Evolutionary conservation across 2,113 vertebrate species (phyloP).

Genomic region (Colinus virginianus): DNA sequence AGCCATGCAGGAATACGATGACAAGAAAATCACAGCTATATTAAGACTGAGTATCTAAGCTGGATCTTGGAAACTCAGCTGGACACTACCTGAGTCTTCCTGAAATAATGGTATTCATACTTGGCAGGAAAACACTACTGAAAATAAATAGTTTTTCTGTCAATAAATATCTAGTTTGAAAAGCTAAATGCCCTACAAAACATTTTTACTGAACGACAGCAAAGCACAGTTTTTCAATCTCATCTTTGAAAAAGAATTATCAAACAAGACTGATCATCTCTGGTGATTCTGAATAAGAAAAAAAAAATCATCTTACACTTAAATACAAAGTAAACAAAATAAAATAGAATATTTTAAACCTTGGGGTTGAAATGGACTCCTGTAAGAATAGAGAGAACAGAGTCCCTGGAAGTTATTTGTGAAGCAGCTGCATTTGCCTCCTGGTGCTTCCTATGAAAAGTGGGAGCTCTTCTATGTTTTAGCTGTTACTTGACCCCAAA

Average conservation of each 20-base stretch:
- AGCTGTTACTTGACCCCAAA: not conserved
- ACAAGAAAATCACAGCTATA: not conserved
- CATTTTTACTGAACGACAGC: not conserved
- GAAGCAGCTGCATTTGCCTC: not conserved
- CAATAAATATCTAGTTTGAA: conserved; percentile 38
- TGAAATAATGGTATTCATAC: not conserved
- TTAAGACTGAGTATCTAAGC: not conserved
- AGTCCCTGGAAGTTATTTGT: not conserved
- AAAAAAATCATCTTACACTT: not conserved
- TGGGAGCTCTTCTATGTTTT: not conserved
- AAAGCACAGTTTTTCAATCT: not conserved
- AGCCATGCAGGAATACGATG: rapidly evolving
- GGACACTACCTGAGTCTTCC: not conserved
- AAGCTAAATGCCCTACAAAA: not conserved
- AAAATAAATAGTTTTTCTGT: conserved; percentile 12
- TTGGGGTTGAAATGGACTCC: not conserved
- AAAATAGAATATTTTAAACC: not conserved
- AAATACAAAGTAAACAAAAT: not conserved
- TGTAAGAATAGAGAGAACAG: not conserved
- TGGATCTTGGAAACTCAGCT: not conserved
- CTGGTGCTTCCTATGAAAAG: not conserved
- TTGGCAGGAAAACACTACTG: not conserved
- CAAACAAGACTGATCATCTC: not conserved
- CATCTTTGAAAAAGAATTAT: not conserved
- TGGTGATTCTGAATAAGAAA: not conserved